Percentiles rank a stretch among this genome's conserved stretches.
Conservation (phyloP, 1,140 invertebrate species). For the Eueides isabella region DNA sequence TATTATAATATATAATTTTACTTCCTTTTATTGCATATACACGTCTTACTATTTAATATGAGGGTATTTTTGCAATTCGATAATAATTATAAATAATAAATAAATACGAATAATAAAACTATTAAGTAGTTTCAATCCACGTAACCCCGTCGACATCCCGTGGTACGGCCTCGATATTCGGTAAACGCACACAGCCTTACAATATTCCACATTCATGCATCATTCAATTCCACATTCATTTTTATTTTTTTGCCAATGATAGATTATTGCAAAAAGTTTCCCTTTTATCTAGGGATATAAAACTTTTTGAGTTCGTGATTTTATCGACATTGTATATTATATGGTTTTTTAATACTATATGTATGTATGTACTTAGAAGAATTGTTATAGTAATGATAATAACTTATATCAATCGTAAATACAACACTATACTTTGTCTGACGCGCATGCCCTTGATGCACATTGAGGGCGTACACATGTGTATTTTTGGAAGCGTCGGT, state of each 20-base stretch:
- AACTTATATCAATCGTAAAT: too few relatives aligned
- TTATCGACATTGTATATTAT: background rate
- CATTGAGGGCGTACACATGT: too few relatives aligned
- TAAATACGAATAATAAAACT: conserved; percentile 31
- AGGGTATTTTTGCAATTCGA: too few relatives aligned
- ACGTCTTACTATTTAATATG: too few relatives aligned
- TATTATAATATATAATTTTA: too few relatives aligned
- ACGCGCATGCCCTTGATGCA: too few relatives aligned
- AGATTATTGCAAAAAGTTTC: conserved; percentile 37
- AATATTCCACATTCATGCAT: conserved; percentile 60
- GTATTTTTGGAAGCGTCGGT: too few relatives aligned
- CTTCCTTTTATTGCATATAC: too few relatives aligned
- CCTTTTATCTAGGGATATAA: background rate
- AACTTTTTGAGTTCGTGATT: background rate
- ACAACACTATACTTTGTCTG: too few relatives aligned
- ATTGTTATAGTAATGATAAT: background rate
- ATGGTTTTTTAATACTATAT: background rate
- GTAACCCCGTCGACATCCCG: conserved; percentile 54
- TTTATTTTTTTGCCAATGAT: conserved; percentile 46
- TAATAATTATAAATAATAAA: background rate
- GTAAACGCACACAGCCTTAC: conserved; percentile 58
- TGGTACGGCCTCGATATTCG: conserved; percentile 72
- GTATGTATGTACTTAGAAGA: background rate
- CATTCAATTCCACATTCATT: conserved; percentile 9
- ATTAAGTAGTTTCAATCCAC: conserved; percentile 40